Base-by-base conservation (phyloP, 2,113 vertebrate genomes). In the Oryzias javanicus region DNA sequence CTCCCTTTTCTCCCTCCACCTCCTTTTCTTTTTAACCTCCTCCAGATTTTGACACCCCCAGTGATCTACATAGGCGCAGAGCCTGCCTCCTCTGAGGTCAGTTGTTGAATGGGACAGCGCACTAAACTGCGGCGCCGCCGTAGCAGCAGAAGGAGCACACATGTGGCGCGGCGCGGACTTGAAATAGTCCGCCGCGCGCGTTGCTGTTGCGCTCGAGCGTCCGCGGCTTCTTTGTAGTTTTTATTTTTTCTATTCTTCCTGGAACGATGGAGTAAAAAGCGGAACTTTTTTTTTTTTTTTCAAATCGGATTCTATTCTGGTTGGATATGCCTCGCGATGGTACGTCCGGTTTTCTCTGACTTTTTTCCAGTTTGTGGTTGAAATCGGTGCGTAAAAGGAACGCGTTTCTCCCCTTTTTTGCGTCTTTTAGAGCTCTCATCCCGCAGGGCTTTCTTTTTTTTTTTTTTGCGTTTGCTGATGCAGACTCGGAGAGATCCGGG, bases 61-160 rank as follows among this genome's bases (percentile, higher is more conserved):
- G 74, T 87, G 83, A 85, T 84, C 76, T 87, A 90, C 90, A 91
- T 88, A 89, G 85, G 71, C 69, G 69, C 60, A 73, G 82, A 35
- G 83, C 86, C 78, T 79, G 81, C 87, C 72, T 85, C 14, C 81
- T 86, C 81, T 44, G 66, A 86, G 90, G 89, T 87, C 89, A 91
- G 88, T 92, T 79, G 84, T 81, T 85, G 86, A 88, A 76, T 85
- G 47, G 86, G 87, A 91, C 85, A 72, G 84, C 81, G 84, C 61
- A 60, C 80, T 47, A 54, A 76, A 76, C 68, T 67, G 64, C 76
- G 46, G 70, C 66, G 67, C 56, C 64, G 60, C 66, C 79, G 63
- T 54, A n/a, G 58, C 75, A 42, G 57, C 18, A 59, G 60, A 42
- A 46, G 47, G 24, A 14, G 67, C 56, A 69, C 70, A 72, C 86